Conservation (phyloP, 1,140 invertebrate genomes). For the Pseudomyrmex dendroicus region DNA sequence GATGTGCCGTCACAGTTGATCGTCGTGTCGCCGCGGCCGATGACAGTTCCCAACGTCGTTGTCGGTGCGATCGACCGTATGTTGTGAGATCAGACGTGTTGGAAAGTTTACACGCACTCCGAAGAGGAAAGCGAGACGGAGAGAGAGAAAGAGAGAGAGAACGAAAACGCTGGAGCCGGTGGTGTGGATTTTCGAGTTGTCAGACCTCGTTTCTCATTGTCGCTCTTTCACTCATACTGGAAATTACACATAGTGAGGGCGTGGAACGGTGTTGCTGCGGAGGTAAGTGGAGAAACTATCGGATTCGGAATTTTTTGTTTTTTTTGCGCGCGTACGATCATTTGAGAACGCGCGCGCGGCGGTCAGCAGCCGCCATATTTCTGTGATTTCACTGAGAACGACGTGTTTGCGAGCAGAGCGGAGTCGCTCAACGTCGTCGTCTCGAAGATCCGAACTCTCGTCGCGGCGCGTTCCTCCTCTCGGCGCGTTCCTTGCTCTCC, state of each 20-base stretch:
- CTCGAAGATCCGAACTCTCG: too few relatives aligned
- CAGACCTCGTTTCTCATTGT: neutral
- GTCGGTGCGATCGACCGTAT: neutral
- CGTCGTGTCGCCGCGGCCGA: neutral
- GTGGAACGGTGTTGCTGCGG: neutral
- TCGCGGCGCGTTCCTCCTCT: neutral
- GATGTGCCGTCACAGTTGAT: neutral
- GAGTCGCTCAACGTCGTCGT: neutral
- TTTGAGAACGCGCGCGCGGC: slow-evolving; percentile 9
- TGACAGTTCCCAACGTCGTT: neutral
- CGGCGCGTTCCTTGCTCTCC: neutral
- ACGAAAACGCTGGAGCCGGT: neutral
- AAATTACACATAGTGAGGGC: neutral
- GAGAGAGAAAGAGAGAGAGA: neutral
- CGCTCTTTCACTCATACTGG: neutral
- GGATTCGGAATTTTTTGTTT: neutral
- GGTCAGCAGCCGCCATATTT: slow-evolving; percentile 41
- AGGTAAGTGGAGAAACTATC: slow-evolving; percentile 37
- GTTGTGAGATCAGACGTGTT: slow-evolving; percentile 18
- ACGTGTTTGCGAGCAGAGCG: slow-evolving; percentile 33
- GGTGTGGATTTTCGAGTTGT: slow-evolving; percentile 15
- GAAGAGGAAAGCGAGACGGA: neutral
- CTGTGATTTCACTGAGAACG: slow-evolving; percentile 42
- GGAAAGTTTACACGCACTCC: too few relatives aligned
- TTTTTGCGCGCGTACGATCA: neutral